Percentiles rank a stretch among this genome's conserved stretches.
These are phyloP conservation scores for Protonibea diacanthus DNA, from an alignment of 2,797 vertebrate species.

Conservation along the genomic window DNA sequence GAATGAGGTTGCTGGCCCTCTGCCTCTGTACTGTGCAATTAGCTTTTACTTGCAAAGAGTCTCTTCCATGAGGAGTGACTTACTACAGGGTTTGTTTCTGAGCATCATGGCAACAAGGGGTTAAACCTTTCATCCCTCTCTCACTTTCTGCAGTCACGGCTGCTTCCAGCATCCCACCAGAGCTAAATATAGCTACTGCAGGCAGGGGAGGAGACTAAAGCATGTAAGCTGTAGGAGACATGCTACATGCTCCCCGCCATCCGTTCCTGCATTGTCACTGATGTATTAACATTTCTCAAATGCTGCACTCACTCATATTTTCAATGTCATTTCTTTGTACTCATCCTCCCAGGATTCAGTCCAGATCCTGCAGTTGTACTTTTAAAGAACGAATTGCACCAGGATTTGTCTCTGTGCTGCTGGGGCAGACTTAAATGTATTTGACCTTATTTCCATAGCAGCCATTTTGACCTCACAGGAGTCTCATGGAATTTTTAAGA, in stretches of 20 bases:
- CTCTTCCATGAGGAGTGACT: conserved; percentile 11
- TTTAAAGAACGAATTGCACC: not conserved
- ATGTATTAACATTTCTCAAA: conserved; percentile 21
- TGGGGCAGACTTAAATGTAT: conserved; percentile 26
- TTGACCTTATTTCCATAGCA: conserved; percentile 59
- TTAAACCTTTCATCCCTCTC: conserved; percentile 66
- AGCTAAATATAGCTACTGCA: conserved; percentile 84
- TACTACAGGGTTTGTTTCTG: conserved; percentile 30
- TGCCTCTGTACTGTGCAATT: not conserved
- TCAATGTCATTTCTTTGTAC: not conserved
- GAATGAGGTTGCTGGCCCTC: conserved; percentile 5
- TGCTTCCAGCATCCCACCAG: conserved; percentile 67
- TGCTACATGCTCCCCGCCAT: conserved; percentile 52
- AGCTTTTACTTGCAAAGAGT: conserved; percentile 6
- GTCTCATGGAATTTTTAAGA: not conserved
- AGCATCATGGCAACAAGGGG: conserved; percentile 49
- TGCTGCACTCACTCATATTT: not conserved
- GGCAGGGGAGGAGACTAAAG: conserved; percentile 57
- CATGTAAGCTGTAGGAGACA: conserved; percentile 60
- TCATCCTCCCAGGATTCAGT: not conserved
- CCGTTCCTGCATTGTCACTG: conserved; percentile 33
- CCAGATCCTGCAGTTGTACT: not conserved
- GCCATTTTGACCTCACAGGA: conserved; percentile 58
- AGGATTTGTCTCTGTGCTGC: conserved; percentile 20
- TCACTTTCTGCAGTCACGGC: conserved; percentile 72